These are phyloP conservation scores for Geotrupes spiniger DNA, from an alignment of 2,888 invertebrate species.

Conservation along the genomic window DNA sequence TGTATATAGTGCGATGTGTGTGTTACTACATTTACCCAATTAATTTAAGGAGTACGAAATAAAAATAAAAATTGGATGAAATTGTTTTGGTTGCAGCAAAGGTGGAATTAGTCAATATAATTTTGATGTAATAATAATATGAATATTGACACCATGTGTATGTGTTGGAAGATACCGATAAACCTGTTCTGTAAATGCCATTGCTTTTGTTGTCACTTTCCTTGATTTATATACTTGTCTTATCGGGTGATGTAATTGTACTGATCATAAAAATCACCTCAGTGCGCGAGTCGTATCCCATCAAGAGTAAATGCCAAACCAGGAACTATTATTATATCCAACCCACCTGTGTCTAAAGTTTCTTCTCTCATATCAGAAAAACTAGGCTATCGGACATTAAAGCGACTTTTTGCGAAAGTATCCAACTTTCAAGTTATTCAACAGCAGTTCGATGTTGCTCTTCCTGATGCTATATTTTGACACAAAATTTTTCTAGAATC, in stretches of 20 bases:
- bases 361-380: slow-evolving; percentile 67
- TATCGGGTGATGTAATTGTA: slow-evolving; percentile 56
- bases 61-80: no score
- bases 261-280: slow-evolving; percentile 91
- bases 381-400: slow-evolving; percentile 79
- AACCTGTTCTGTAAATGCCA: slow-evolving; percentile 83
- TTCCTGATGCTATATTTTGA: slow-evolving; percentile 55
- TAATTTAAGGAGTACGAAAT: no score
- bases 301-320: slow-evolving; percentile 81
- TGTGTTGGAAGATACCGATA: slow-evolving; percentile 68
- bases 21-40: no score
- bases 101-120: no score
- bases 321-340: slow-evolving; percentile 88
- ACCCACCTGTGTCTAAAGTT: slow-evolving; percentile 74
- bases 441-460: slow-evolving; percentile 76
- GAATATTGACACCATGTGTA: slow-evolving; percentile 68
- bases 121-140: slow-evolving; percentile 53
- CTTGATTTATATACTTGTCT: slow-evolving; percentile 32
- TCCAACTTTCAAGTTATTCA: slow-evolving; percentile 75
- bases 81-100: no score
- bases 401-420: slow-evolving; percentile 76
- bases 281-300: slow-evolving; percentile 78
- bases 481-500: no score
- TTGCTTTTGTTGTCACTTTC: slow-evolving; percentile 58
- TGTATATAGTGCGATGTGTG: no score